Percentiles rank a stretch among this genome's conserved stretches.
Evolutionary conservation across 2,113 vertebrate species (phyloP).

Genomic region (Pterocles orientalis): DNA sequence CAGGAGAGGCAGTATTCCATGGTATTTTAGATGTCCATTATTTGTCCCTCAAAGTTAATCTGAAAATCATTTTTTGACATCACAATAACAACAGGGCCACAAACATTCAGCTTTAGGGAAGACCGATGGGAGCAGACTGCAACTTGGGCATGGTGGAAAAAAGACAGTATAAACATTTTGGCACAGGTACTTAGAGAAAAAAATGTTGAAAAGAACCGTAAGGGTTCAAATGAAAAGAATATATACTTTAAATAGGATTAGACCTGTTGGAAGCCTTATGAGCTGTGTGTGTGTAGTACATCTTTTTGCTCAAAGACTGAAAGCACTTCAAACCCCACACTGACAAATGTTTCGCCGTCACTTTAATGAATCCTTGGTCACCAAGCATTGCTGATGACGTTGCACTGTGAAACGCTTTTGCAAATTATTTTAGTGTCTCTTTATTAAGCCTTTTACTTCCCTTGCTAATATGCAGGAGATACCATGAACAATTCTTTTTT

Average conservation of each 20-base stretch:
- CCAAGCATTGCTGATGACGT: not conserved
- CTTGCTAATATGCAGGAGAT: not conserved
- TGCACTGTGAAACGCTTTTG: not conserved
- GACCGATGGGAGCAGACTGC: not conserved
- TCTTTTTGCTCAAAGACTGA: not conserved
- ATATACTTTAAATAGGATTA: not conserved
- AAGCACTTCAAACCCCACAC: not conserved
- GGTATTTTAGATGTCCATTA: fast-evolving
- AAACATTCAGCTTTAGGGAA: not conserved
- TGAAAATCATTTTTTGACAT: not conserved
- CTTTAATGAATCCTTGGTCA: not conserved
- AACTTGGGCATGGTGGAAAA: not conserved
- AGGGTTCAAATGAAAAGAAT: not conserved
- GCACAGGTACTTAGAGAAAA: not conserved
- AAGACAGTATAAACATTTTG: not conserved
- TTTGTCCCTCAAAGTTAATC: not conserved
- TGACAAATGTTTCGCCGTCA: not conserved
- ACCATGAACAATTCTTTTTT: not conserved
- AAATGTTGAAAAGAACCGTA: not conserved
- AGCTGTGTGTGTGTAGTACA: not conserved
- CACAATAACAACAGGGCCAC: not conserved
- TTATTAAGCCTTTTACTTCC: not conserved
- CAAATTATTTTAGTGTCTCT: not conserved
- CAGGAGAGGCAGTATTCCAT: not conserved
- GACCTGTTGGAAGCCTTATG: not conserved